phyloP scores from a whole-genome alignment of 2,797 vertebrate genomes.

The Orestias chungarensis region DNA sequence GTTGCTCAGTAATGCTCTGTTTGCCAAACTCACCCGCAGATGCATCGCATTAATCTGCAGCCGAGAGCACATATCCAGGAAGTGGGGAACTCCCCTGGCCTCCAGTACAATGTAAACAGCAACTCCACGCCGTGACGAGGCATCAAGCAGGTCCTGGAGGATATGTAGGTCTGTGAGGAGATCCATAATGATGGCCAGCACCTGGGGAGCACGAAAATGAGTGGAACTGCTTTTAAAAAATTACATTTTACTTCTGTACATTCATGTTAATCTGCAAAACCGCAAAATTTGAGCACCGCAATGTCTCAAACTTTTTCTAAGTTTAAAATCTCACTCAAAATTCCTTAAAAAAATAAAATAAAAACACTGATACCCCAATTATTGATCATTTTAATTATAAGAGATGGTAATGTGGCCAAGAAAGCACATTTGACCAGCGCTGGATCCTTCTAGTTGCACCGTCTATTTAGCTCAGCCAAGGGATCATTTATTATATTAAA shows the following conservation, averaged over 20 bases:
- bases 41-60: slow-evolving; percentile 86
- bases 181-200: slow-evolving; percentile 95
- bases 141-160: slow-evolving; percentile 93
- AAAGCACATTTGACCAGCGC: no score
- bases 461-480: no score
- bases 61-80: slow-evolving; percentile 91
- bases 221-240: neutral
- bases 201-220: slow-evolving; percentile 68
- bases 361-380: no score
- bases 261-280: neutral
- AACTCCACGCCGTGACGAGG: slow-evolving; percentile 84
- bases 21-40: slow-evolving; percentile 90
- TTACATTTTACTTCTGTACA: neutral
- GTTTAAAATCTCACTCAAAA: no score
- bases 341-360: no score
- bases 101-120: slow-evolving; percentile 91
- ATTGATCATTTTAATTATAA: no score
- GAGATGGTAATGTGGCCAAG: no score
- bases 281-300: no score
- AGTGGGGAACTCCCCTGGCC: slow-evolving; percentile 82
- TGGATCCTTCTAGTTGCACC: no score
- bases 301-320: no score
- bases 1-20: slow-evolving; percentile 10
- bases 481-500: no score
- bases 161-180: slow-evolving; percentile 91